These are phyloP conservation scores for Lasiurus borealis DNA, from an alignment of 2,113 vertebrate species.

Conservation along the genomic window DNA sequence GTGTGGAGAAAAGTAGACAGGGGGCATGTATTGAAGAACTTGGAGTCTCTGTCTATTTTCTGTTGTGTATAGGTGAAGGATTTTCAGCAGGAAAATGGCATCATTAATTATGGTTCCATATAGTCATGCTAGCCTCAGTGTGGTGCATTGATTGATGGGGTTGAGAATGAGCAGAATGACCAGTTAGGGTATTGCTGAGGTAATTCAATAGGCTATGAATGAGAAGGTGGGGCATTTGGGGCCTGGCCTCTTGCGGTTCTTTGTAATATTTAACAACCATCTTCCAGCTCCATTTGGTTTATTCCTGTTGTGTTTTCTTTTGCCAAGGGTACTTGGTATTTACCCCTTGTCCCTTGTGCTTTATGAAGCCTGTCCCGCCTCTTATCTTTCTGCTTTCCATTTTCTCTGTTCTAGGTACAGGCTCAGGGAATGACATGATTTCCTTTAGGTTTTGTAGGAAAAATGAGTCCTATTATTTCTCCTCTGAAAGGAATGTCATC, in stretches of 20 bases:
- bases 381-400: neutral
- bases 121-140: neutral
- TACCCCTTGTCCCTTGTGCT: neutral
- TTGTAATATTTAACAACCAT: neutral
- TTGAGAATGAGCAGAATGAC: neutral
- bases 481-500: conserved; percentile 43
- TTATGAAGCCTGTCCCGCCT: neutral
- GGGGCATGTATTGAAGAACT: neutral
- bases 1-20: neutral
- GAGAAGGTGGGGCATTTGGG: neutral
- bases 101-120: neutral
- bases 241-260: neutral
- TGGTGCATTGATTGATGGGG: too few relatives aligned
- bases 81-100: neutral
- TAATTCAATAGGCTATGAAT: neutral
- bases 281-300: neutral
- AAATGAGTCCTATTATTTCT: conserved; percentile 24
- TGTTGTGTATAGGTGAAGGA: neutral
- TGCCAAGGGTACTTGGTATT: neutral
- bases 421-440: neutral
- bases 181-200: neutral
- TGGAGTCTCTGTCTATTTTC: neutral
- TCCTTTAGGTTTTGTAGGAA: conserved; percentile 35
- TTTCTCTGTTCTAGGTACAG: neutral
- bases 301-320: neutral